Evolutionary conservation across 2,888 invertebrate species (phyloP).

Genomic region (Oligia strigilis): DNA sequence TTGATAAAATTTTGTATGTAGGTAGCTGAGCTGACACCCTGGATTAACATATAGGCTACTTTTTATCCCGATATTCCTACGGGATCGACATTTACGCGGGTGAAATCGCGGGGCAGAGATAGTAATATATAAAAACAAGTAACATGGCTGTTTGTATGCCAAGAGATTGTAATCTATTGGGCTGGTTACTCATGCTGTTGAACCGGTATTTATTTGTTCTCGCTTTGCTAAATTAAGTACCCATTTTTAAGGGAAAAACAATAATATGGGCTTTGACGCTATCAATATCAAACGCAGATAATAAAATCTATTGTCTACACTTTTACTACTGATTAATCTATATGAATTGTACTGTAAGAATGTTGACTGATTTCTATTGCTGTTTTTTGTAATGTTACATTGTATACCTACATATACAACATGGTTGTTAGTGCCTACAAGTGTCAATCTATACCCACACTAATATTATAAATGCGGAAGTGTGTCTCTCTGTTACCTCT

Average conservation of each 20-base stretch:
- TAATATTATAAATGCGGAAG: too few species aligned
- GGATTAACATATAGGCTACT: too few species aligned
- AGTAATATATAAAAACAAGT: constrained; percentile 50
- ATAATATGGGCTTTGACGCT: neutral
- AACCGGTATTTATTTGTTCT: constrained; percentile 35
- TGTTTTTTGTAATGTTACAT: neutral
- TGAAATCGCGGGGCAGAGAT: too few species aligned
- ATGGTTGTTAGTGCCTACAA: too few species aligned
- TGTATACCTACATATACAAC: neutral
- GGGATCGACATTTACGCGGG: too few species aligned
- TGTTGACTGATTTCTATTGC: neutral
- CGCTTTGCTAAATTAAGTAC: constrained; percentile 2
- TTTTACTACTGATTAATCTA: neutral
- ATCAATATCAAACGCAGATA: neutral
- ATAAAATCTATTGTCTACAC: neutral
- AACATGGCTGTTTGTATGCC: constrained; percentile 44
- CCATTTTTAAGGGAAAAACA: constrained; percentile 19
- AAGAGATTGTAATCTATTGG: constrained; percentile 52
- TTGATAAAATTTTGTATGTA: too few species aligned
- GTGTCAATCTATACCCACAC: neutral
- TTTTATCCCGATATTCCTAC: too few species aligned
- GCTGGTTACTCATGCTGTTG: constrained; percentile 12
- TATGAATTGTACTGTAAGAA: neutral
- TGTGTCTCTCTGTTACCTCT: too few species aligned
- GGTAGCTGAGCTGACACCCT: too few species aligned